A percentile compares a stretch with the other conserved stretches of the same genome.
Evolutionary conservation across 2,888 invertebrate species (phyloP).

Genomic region (Ennomos erosarius): DNA sequence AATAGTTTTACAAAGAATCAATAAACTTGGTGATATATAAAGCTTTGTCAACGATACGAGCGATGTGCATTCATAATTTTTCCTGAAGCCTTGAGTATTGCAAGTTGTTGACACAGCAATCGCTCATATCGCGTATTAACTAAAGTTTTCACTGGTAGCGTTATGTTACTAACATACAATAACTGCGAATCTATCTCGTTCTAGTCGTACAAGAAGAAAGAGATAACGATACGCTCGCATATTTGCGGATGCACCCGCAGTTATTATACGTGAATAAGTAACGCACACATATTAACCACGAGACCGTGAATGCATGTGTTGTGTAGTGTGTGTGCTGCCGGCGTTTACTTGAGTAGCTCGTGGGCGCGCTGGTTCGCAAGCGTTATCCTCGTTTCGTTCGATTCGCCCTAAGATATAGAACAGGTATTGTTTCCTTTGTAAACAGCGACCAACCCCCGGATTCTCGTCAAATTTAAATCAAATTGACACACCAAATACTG

Average conservation of each 20-base stretch:
- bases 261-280: constrained; percentile 25
- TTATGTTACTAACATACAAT: constrained; percentile 45
- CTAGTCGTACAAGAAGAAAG: not conserved
- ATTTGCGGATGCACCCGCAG: constrained; percentile 32
- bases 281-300: constrained; percentile 59
- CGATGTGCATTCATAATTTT: not conserved
- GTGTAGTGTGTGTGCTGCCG: constrained; percentile 63
- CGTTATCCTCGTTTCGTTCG: constrained; percentile 98
- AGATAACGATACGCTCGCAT: constrained; percentile 24
- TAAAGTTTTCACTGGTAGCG: constrained; percentile 14
- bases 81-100: not conserved
- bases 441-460: constrained; percentile 54
- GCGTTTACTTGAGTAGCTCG: constrained; percentile 95
- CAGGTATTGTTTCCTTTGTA: constrained; percentile 65
- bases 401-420: constrained; percentile 88
- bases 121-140: constrained; percentile 22
- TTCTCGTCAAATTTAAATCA: too few relatives aligned
- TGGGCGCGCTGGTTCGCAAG: constrained; percentile 98
- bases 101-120: constrained; percentile 3
- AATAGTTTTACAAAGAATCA: constrained; percentile 13
- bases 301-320: constrained; percentile 66
- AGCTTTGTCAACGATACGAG: constrained; percentile 9
- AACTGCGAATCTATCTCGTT: constrained; percentile 4
- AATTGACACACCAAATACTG: too few relatives aligned
- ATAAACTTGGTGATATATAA: constrained; percentile 13